Conservation (phyloP, 2,797 vertebrate genomes). For the Sebastes kiyomatsui region DNA sequence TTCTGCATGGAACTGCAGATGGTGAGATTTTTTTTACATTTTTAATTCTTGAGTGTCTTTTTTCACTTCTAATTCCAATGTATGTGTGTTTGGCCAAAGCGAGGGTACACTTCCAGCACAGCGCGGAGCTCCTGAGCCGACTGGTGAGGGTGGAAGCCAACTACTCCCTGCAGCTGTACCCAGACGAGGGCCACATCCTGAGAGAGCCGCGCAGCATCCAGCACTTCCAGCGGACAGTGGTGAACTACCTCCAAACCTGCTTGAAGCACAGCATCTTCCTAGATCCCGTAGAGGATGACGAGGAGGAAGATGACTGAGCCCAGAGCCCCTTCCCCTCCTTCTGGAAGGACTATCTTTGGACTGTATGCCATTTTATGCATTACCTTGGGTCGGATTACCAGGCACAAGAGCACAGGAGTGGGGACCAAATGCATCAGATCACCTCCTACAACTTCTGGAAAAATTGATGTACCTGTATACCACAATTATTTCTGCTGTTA, state of each 20-base stretch:
- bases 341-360: slow-evolving; percentile 43
- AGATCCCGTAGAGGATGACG: slow-evolving; percentile 62
- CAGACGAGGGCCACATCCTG: slow-evolving; percentile 85
- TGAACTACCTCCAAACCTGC: slow-evolving; percentile 84
- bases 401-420: slow-evolving; percentile 68
- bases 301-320: slow-evolving; percentile 79
- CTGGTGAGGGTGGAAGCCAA: slow-evolving; percentile 84
- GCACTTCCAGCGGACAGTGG: slow-evolving; percentile 82
- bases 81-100: slow-evolving; percentile 63
- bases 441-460: slow-evolving; percentile 59
- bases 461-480: slow-evolving; percentile 55
- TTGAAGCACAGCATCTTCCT: slow-evolving; percentile 75
- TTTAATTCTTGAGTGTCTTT: neutral
- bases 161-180: slow-evolving; percentile 86
- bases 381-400: slow-evolving; percentile 54
- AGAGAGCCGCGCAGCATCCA: slow-evolving; percentile 77
- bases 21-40: slow-evolving; percentile 68
- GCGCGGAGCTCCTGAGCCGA: slow-evolving; percentile 86
- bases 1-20: slow-evolving; percentile 88
- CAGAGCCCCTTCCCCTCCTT: slow-evolving; percentile 16
- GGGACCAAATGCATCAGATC: slow-evolving; percentile 76
- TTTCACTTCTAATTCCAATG: neutral
- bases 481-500: slow-evolving; percentile 62
- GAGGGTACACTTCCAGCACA: slow-evolving; percentile 89
- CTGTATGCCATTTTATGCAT: slow-evolving; percentile 67